A percentile compares a stretch with the other conserved stretches of the same genome.
These are phyloP conservation scores for Premnoplex brunnescens DNA, from an alignment of 2,797 vertebrate species.

Conservation along the genomic window DNA sequence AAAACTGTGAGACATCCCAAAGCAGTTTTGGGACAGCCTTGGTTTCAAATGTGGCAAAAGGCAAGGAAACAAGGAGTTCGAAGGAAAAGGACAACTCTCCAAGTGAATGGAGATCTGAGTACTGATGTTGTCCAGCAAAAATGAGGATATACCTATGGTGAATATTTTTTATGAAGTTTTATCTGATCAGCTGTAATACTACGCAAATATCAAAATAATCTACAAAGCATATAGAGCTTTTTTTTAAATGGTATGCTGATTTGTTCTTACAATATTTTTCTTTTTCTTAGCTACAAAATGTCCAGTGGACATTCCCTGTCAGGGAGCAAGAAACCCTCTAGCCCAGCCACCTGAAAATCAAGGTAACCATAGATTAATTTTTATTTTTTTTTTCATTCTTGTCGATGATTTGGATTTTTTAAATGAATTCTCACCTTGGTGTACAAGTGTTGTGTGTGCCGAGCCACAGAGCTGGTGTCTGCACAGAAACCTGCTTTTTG, in stretches of 20 bases:
- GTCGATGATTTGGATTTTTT: not conserved
- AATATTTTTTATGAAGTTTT: not conserved
- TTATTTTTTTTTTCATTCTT: not conserved
- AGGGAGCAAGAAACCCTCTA: not conserved
- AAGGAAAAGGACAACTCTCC: not conserved
- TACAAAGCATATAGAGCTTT: not conserved
- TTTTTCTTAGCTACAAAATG: not conserved
- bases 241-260: not conserved
- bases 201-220: not conserved
- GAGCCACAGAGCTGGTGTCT: not conserved
- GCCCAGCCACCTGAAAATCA: not conserved
- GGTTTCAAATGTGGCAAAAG: not conserved
- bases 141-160: not conserved
- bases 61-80: not conserved
- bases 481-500: not conserved
- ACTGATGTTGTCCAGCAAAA: not conserved
- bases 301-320: not conserved
- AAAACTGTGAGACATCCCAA: not conserved
- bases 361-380: not conserved
- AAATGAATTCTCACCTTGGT: not conserved
- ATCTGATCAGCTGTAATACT: not conserved
- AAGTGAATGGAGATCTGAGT: not conserved
- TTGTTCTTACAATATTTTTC: not conserved
- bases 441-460: accelerated
- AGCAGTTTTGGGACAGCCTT: not conserved